Percentiles rank a stretch among this genome's conserved stretches.
phyloP scores from a whole-genome alignment of 2,797 vertebrate species.

The Adrianichthys oophorus region DNA sequence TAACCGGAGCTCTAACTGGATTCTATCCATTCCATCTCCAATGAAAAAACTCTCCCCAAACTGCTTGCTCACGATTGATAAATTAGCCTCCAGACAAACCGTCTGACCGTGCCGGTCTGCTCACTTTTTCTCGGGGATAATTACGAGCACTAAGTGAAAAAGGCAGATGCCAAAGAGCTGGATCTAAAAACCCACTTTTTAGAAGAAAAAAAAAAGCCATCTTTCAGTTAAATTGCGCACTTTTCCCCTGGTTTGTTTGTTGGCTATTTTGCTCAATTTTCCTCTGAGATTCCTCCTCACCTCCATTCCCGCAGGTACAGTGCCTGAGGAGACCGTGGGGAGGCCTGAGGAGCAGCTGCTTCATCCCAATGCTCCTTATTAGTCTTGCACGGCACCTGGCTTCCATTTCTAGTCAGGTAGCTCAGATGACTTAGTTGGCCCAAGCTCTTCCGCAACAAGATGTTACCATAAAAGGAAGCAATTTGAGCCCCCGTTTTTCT shows the following conservation, averaged over 20 bases:
- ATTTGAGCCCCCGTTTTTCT: neutral
- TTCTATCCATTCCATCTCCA: slow-evolving; percentile 43
- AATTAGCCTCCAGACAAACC: slow-evolving; percentile 28
- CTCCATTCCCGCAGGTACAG: slow-evolving; percentile 28
- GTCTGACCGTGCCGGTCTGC: slow-evolving; percentile 16
- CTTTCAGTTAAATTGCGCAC: slow-evolving; percentile 16
- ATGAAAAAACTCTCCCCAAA: slow-evolving; percentile 57
- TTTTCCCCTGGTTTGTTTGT: slow-evolving; percentile 13
- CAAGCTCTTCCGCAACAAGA: slow-evolving; percentile 23
- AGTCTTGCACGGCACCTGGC: slow-evolving; percentile 45
- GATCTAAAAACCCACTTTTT: slow-evolving; percentile 18
- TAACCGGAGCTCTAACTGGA: slow-evolving; percentile 64
- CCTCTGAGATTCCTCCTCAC: slow-evolving; percentile 33
- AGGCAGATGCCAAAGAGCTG: slow-evolving; percentile 29
- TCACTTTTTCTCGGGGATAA: slow-evolving; percentile 7
- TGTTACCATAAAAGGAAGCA: slow-evolving; percentile 6
- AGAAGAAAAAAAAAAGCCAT: neutral
- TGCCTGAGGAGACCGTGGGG: slow-evolving; percentile 34
- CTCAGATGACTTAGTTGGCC: slow-evolving; percentile 28
- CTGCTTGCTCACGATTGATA: slow-evolving; percentile 46
- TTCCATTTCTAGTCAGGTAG: slow-evolving; percentile 44
- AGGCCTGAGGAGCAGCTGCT: slow-evolving; percentile 45
- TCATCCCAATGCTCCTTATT: slow-evolving; percentile 56
- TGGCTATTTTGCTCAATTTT: slow-evolving; percentile 14
- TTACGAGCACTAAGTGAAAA: slow-evolving; percentile 20